Conservation (phyloP, 2,888 invertebrate genomes). For the Drosophila barbarae region DNA sequence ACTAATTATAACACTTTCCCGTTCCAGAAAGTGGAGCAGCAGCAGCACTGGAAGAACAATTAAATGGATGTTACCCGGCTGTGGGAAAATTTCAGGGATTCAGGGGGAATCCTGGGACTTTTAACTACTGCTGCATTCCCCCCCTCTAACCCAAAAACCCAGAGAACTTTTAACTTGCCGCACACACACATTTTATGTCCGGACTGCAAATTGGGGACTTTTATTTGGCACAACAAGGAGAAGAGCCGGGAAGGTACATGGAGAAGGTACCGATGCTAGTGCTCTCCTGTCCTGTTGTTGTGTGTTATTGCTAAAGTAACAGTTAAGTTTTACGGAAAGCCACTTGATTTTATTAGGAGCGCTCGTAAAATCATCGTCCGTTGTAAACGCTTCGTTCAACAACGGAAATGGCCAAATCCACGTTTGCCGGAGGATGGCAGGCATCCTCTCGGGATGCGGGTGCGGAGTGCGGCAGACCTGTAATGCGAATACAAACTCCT, state of each 20-base stretch:
- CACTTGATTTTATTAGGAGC: slow-evolving; percentile 70
- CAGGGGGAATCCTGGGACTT: background rate
- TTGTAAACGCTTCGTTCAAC: slow-evolving; percentile 48
- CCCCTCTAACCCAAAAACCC: background rate
- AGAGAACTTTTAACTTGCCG: slow-evolving; percentile 49
- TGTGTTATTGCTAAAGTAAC: slow-evolving; percentile 48
- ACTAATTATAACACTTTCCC: slow-evolving; percentile 39
- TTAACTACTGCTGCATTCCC: slow-evolving; percentile 21
- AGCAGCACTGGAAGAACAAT: slow-evolving; percentile 23
- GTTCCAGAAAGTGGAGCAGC: background rate
- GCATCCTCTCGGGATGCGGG: background rate
- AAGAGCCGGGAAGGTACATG: no score
- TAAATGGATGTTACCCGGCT: slow-evolving; percentile 36
- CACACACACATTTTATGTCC: slow-evolving; percentile 38
- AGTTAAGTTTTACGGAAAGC: slow-evolving; percentile 67
- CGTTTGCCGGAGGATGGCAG: background rate
- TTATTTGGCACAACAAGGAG: slow-evolving; percentile 57
- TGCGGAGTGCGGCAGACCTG: slow-evolving; percentile 10
- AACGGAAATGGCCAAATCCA: slow-evolving; percentile 34
- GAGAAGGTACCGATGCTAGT: slow-evolving; percentile 28
- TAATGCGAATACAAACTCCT: slow-evolving; percentile 47
- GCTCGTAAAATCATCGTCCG: slow-evolving; percentile 58
- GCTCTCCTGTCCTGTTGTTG: slow-evolving; percentile 25
- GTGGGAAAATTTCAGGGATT: background rate
- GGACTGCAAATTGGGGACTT: slow-evolving; percentile 34